Base-by-base conservation (phyloP, 2,888 invertebrate genomes). In the Brenthis daphne region DNA sequence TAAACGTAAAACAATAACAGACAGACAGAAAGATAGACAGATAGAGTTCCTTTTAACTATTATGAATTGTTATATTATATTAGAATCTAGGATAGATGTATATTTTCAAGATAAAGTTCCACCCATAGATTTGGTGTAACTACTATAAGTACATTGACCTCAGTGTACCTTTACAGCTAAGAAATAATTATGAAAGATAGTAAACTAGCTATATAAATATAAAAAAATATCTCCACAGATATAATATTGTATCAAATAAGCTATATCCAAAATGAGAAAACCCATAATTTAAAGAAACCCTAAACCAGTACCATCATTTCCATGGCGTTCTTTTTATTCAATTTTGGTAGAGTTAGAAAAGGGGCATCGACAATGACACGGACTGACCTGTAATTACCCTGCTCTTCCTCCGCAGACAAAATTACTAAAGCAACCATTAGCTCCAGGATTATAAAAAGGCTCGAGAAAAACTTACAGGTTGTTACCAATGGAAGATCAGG, bases 311-410 rank as follows among this genome's bases (percentile, higher is more conserved):
- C 20, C 63, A 63, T 20, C 47, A 65, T 64, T 60, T 47, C 64
- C 57, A 57, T 58, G 65, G 65, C 67, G 70, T 75, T 77, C 73
- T 75, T 78, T 78, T 77, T 73, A 80, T 82, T 83, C 80, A 84
- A 85, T 85, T 84, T 83, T 75, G 77, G 80, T 79, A 77, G 80
- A 82, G 80, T 87, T 88, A 83, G 84, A 82, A 79, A 75, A 79
- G 80, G 83, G 80, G 82, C 82, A 82, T 87, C 87, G 87, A 84
- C 91, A 92, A 92, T 92, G 92, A 92, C 92, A 92, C 88, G 87
- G 84, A 77, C 82, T 84, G 83, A 83, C 85, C 88, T 86, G 83
- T 90, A 89, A 92, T 91, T 92, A 91, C 89, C 87, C 82, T 81
- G 64, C 79, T 70, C 77, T 61, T 61, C 76, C 77, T 75, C 75